Base-by-base conservation (phyloP, 2,113 vertebrate species). In the Hepsetus odoe region DNA sequence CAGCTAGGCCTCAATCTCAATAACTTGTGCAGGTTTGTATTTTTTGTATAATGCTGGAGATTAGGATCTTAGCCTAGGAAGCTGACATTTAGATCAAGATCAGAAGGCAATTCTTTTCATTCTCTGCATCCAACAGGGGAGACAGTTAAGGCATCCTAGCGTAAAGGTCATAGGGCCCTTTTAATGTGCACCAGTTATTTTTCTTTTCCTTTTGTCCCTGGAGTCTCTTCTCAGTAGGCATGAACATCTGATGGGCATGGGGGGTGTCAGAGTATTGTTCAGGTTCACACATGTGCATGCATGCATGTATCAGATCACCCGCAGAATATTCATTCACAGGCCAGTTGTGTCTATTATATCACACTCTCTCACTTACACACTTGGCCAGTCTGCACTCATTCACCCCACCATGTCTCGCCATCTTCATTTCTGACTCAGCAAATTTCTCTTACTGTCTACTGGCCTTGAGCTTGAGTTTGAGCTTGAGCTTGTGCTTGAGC, bases 361-460 rank as follows among this genome's bases (percentile, higher is more conserved):
- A 30, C 56, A 55, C 35, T 70, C 38, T 51, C 49, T 55, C 59
- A 59, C 69, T 30, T 70, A 76, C 24, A 32, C n/a, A 71, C 33
- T 24, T 32, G 5, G 40, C 64, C 61, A 59, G 8, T 32, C 28
- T 79, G 26, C 22, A 64, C 79, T 8, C 32, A 26, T 40, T 80
- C 56, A 65, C 68, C 66, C 71, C 66, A 69, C 33, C 42, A 20
- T 61, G 13, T 40, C 16, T 32, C 49, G 20, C 55, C 40, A 46
- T 22, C 38, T 64, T 81, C 22, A 42, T 51, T 58, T 38, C 71
- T 69, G 67, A 79, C 53, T 69, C 79, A 24, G 49, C 46, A 78
- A 38, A 55, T 40, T 49, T 18, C 51, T 61, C 59, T 76, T 70
- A 85, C n/a, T 82, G n/a, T 66, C 53, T 24, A 65, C 12, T 70